Percentiles rank a stretch among this genome's conserved stretches.
These are phyloP conservation scores for Mugil cephalus DNA, from an alignment of 2,113 vertebrate species.

Conservation along the genomic window DNA sequence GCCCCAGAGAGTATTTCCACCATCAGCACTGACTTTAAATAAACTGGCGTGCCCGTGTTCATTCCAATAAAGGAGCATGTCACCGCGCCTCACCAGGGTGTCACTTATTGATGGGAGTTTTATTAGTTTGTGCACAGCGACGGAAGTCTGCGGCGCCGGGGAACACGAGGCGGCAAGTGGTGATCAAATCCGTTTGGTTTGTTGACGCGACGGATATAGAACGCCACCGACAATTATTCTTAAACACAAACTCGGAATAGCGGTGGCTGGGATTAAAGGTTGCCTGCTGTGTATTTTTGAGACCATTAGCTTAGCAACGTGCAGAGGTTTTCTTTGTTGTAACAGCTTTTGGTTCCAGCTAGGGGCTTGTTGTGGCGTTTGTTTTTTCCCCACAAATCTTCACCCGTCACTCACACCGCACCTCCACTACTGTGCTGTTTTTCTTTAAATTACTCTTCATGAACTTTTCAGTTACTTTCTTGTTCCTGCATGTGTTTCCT, in stretches of 20 bases:
- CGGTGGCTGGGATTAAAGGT: conserved; percentile 4
- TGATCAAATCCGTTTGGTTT: background rate
- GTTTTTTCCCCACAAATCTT: conserved; percentile 23
- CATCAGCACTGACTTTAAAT: conserved; percentile 4
- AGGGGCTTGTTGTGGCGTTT: conserved; percentile 17
- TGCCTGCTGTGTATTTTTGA: conserved; percentile 19
- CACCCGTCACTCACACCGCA: conserved; percentile 44
- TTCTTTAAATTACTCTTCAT: conserved; percentile 34
- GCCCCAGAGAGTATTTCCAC: background rate
- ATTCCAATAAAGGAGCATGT: conserved; percentile 12
- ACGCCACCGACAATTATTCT: background rate
- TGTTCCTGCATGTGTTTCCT: conserved; percentile 12
- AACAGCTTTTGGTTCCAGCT: conserved; percentile 12
- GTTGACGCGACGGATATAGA: too few species aligned
- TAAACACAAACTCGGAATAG: background rate
- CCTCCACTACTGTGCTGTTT: conserved; percentile 7
- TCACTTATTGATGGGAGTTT: conserved; percentile 14
- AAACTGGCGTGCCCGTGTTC: background rate
- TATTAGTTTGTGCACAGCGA: conserved; percentile 14
- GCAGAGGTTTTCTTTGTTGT: conserved; percentile 21
- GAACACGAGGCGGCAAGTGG: background rate
- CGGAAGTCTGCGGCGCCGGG: background rate
- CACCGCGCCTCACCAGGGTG: conserved; percentile 7
- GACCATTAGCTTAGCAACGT: conserved; percentile 13
- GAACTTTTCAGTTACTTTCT: conserved; percentile 42